Percentiles rank a stretch among this genome's conserved stretches.
phyloP scores from a whole-genome alignment of 2,888 invertebrate species.

The Actias luna region DNA sequence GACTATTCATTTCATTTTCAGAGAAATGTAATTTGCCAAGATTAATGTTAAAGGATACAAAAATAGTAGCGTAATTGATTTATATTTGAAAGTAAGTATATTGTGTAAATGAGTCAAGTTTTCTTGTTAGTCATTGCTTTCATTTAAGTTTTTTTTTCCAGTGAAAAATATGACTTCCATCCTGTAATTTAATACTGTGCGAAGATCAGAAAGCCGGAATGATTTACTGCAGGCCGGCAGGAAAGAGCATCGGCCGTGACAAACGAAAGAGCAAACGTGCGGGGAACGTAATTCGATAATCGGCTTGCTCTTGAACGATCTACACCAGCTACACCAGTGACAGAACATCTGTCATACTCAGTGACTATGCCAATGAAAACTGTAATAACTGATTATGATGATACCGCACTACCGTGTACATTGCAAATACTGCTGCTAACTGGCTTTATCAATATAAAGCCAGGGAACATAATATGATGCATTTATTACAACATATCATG shows the following conservation, averaged over 20 bases:
- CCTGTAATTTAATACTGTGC: slow-evolving; percentile 21
- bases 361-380: slow-evolving; percentile 38
- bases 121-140: neutral
- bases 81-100: neutral
- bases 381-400: slow-evolving; percentile 27
- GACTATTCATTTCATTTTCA: too few species aligned
- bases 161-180: slow-evolving; percentile 22
- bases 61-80: neutral
- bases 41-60: neutral
- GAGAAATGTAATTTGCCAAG: neutral
- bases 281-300: slow-evolving; percentile 79
- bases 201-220: slow-evolving; percentile 10
- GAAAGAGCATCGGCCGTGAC: slow-evolving; percentile 72
- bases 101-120: neutral
- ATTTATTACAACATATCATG: too few species aligned
- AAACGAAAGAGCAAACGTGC: slow-evolving; percentile 73
- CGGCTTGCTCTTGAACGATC: slow-evolving; percentile 72
- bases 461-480: too few species aligned
- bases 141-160: neutral
- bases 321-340: slow-evolving; percentile 37
- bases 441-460: too few species aligned
- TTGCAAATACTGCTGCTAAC: neutral
- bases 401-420: slow-evolving; percentile 11
- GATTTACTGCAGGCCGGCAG: slow-evolving; percentile 18
- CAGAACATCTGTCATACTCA: slow-evolving; percentile 65